Evolutionary conservation across 2,888 invertebrate genomes (phyloP).

Genomic region (Heliconius cydno): DNA sequence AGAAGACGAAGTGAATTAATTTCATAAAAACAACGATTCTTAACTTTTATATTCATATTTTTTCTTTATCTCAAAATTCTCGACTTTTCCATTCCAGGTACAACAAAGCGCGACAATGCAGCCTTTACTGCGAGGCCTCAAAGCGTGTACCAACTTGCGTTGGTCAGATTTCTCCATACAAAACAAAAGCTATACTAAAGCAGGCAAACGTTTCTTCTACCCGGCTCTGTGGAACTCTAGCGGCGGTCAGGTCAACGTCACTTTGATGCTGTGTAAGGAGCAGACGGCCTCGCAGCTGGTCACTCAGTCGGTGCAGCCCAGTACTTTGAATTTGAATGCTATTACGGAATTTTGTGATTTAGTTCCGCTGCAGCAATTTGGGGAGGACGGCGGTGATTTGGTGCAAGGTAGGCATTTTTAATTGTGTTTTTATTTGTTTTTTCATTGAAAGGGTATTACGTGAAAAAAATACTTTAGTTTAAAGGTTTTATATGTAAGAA

Average conservation of each 20-base stretch:
- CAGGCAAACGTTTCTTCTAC: slow-evolving; percentile 89
- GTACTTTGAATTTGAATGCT: slow-evolving; percentile 87
- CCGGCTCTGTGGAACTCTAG: slow-evolving; percentile 88
- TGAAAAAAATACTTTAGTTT: no score
- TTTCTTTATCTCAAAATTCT: not conserved
- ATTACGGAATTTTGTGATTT: slow-evolving; percentile 92
- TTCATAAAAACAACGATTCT: not conserved
- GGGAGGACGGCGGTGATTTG: slow-evolving; percentile 84
- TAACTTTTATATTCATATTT: not conserved
- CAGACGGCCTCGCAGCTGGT: slow-evolving; percentile 85
- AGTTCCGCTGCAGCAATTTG: slow-evolving; percentile 87
- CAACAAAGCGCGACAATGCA: slow-evolving; percentile 89
- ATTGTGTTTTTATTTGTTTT: not conserved
- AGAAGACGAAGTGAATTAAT: not conserved
- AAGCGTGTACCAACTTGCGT: slow-evolving; percentile 88
- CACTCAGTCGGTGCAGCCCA: slow-evolving; percentile 85
- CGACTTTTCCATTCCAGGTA: slow-evolving; percentile 63
- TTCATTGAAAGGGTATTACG: no score
- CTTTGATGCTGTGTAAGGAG: slow-evolving; percentile 86
- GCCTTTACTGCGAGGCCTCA: slow-evolving; percentile 87
- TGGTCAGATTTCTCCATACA: slow-evolving; percentile 88
- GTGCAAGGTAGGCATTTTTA: slow-evolving; percentile 84
- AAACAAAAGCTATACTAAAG: slow-evolving; percentile 79
- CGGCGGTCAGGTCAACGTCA: slow-evolving; percentile 86
- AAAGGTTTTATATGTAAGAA: no score